Percentiles rank a stretch among this genome's conserved stretches.
Evolutionary conservation across 2,888 invertebrate genomes (phyloP).

Genomic region (Oithona nana): DNA sequence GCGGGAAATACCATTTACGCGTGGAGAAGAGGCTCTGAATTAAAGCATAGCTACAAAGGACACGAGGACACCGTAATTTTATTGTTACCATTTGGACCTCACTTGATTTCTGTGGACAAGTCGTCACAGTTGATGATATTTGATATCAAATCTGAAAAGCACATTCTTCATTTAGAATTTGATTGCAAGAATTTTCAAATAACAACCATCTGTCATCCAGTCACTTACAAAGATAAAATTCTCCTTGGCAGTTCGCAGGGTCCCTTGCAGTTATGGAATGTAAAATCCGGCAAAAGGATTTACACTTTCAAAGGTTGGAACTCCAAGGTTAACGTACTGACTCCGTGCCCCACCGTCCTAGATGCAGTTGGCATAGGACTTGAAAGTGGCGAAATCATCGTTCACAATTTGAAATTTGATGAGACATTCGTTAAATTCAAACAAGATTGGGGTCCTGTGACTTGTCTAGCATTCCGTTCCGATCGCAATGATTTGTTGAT

Average conservation of each 20-base stretch:
- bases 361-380: constrained; percentile 81
- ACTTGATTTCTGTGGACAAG: constrained; percentile 66
- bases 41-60: constrained; percentile 55
- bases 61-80: constrained; percentile 51
- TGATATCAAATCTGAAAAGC: constrained; percentile 51
- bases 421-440: constrained; percentile 58
- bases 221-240: constrained; percentile 83
- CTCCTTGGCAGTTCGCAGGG: constrained; percentile 71
- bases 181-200: constrained; percentile 48
- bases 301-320: constrained; percentile 52
- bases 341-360: constrained; percentile 56
- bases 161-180: constrained; percentile 27
- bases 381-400: constrained; percentile 53
- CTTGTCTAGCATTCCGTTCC: constrained; percentile 61
- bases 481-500: constrained; percentile 32
- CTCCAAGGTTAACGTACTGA: constrained; percentile 47
- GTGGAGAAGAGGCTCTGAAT: constrained; percentile 67
- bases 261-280: constrained; percentile 68
- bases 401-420: constrained; percentile 73
- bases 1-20: constrained; percentile 42
- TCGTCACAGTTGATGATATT: constrained; percentile 50
- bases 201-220: constrained; percentile 69
- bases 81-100: constrained; percentile 64
- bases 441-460: constrained; percentile 81
- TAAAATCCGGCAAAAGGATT: constrained; percentile 51